A percentile compares a stretch with the other conserved stretches of the same genome.
Conservation (phyloP, 2,888 invertebrate species). For the Diloba caeruleocephala region DNA sequence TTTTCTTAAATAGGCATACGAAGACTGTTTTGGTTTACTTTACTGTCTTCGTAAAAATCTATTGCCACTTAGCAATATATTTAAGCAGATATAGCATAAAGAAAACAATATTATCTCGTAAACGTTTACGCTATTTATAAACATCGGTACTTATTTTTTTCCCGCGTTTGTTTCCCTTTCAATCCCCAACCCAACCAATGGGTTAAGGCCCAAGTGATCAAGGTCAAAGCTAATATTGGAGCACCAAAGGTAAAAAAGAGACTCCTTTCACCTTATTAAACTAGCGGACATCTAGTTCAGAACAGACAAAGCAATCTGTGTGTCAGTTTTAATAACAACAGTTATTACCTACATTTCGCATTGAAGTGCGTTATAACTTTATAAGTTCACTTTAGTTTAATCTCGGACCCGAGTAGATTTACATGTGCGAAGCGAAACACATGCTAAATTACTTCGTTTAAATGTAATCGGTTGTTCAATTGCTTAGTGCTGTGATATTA, state of each 20-base stretch:
- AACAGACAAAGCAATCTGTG: slow-evolving; percentile 32
- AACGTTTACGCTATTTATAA: slow-evolving; percentile 22
- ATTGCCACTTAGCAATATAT: background rate
- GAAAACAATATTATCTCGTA: slow-evolving; percentile 24
- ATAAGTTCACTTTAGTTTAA: slow-evolving; percentile 74
- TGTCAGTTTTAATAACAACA: slow-evolving; percentile 54
- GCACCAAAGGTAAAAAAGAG: slow-evolving; percentile 57
- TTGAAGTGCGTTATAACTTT: slow-evolving; percentile 72
- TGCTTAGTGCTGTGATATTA: slow-evolving; percentile 22
- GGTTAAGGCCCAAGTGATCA: slow-evolving; percentile 62
- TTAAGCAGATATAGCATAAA: background rate
- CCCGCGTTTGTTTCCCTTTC: slow-evolving; percentile 7
- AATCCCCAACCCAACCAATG: slow-evolving; percentile 34
- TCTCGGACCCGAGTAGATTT: slow-evolving; percentile 60
- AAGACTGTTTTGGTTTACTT: background rate
- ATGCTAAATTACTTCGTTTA: slow-evolving; percentile 31
- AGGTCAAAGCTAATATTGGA: slow-evolving; percentile 71
- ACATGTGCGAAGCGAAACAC: slow-evolving; percentile 52
- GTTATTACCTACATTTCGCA: slow-evolving; percentile 68
- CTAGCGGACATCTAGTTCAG: slow-evolving; percentile 45
- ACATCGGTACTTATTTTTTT: slow-evolving; percentile 13
- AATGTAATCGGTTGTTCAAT: slow-evolving; percentile 28
- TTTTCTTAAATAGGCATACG: too few species aligned
- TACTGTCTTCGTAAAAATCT: background rate
- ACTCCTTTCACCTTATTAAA: slow-evolving; percentile 69